Conservation (phyloP, 30 jellyfish, hydroid and myxozoan species). For the Aurelia aurita region DNA sequence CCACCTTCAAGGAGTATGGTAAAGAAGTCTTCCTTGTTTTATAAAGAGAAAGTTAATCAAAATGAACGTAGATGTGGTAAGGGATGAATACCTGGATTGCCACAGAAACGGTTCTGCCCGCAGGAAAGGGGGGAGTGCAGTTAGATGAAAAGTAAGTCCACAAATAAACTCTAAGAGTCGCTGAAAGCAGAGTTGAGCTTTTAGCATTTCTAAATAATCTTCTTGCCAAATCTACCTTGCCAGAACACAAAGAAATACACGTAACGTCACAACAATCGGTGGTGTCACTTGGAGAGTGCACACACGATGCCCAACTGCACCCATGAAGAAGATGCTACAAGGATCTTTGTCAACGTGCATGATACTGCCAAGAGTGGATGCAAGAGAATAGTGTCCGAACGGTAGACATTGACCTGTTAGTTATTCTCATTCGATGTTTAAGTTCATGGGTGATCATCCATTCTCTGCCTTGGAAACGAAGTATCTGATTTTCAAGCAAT, state of each 20-base stretch:
- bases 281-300: too few species aligned
- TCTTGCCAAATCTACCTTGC: slow-evolving; percentile 17
- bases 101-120: slow-evolving; percentile 40
- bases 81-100: slow-evolving; percentile 25
- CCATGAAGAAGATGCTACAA: slow-evolving; percentile 61
- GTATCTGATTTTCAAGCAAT: slow-evolving; percentile 17
- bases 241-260: too few species aligned
- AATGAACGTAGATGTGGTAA: slow-evolving; percentile 16
- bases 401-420: slow-evolving; percentile 58
- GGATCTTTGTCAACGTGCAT: slow-evolving; percentile 32
- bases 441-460: slow-evolving; percentile 3
- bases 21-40: slow-evolving; percentile 32
- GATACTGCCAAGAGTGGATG: slow-evolving; percentile 31
- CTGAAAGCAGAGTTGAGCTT: slow-evolving; percentile 44
- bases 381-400: slow-evolving; percentile 31
- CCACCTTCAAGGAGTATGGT: slow-evolving; percentile 27
- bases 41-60: too few species aligned
- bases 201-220: slow-evolving; percentile 32
- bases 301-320: slow-evolving; percentile 55
- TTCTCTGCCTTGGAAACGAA: slow-evolving; percentile 17
- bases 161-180: slow-evolving; percentile 23
- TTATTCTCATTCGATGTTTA: slow-evolving; percentile 15
- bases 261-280: too few species aligned
- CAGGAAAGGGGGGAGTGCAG: slow-evolving; percentile 29
- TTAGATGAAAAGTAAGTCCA: too few species aligned